Evolutionary conservation across 2,797 vertebrate genomes (phyloP).

Genomic region (Pseudochirops cupreus): DNA sequence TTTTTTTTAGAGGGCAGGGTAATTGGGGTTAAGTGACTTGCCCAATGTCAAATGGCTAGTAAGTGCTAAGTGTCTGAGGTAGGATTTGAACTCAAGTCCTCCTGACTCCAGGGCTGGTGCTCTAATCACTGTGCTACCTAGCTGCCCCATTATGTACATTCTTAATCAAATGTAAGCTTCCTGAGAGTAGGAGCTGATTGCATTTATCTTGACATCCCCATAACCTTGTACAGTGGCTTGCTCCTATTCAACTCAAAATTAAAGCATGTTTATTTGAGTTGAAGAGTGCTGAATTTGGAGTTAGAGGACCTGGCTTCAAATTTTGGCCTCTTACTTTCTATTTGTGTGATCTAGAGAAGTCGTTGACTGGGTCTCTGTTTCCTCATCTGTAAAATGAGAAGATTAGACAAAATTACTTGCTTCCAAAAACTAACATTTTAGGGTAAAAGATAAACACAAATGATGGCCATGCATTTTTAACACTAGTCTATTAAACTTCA

Average conservation of each 20-base stretch:
- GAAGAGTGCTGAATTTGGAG: background rate
- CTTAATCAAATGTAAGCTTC: background rate
- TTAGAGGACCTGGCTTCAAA: background rate
- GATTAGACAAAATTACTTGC: too few relatives aligned
- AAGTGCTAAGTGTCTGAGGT: too few relatives aligned
- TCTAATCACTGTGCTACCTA: too few relatives aligned
- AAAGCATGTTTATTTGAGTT: background rate
- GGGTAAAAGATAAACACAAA: background rate
- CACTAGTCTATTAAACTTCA: constrained; percentile 9
- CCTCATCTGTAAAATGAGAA: too few relatives aligned
- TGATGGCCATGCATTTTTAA: constrained; percentile 9
- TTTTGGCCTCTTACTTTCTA: background rate
- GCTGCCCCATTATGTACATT: background rate
- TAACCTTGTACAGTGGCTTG: background rate
- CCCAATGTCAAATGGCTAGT: too few relatives aligned
- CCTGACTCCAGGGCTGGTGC: too few relatives aligned
- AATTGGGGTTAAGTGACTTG: too few relatives aligned
- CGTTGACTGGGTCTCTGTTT: too few relatives aligned
- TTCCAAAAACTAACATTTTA: background rate
- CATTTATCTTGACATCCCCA: background rate
- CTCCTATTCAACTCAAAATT: background rate
- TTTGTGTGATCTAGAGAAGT: background rate
- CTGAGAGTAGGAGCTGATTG: background rate
- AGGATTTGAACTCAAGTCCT: too few relatives aligned
- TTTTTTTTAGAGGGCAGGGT: too few relatives aligned